These are phyloP conservation scores for Bombus turneri DNA, from an alignment of 1,140 invertebrate species.

Conservation along the genomic window DNA sequence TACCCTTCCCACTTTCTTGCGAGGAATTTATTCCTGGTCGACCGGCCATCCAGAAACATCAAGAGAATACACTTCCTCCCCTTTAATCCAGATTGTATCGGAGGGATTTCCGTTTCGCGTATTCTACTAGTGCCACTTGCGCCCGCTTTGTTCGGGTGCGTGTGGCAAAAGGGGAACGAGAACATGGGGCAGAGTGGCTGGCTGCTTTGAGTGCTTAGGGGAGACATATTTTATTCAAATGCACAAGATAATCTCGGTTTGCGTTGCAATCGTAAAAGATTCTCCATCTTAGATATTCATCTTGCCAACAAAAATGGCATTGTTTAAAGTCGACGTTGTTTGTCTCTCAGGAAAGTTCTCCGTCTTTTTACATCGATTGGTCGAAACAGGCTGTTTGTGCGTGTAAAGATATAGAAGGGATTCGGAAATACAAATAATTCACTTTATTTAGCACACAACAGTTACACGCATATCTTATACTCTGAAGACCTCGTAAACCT, in stretches of 20 bases:
- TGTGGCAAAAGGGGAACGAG: background rate
- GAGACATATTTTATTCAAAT: background rate
- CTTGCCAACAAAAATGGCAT: background rate
- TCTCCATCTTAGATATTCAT: background rate
- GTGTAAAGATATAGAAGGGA: too few relatives aligned
- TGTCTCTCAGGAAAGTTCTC: background rate
- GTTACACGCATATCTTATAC: too few relatives aligned
- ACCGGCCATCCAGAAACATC: background rate
- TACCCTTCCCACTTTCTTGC: too few relatives aligned
- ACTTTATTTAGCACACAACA: too few relatives aligned
- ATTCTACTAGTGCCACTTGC: background rate
- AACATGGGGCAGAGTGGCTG: background rate
- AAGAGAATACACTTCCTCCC: background rate
- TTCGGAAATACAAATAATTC: too few relatives aligned
- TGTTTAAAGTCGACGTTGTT: background rate
- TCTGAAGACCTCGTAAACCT: too few relatives aligned
- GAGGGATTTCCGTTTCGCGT: background rate
- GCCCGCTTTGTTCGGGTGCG: background rate
- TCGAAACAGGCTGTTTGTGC: background rate
- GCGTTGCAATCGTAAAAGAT: background rate
- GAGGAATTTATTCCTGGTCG: background rate
- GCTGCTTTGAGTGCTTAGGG: background rate
- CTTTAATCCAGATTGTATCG: background rate
- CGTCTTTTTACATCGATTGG: background rate
- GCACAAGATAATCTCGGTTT: constrained; percentile 2